phyloP scores from a whole-genome alignment of 2,888 invertebrate species.

The Latheticus oryzae region DNA sequence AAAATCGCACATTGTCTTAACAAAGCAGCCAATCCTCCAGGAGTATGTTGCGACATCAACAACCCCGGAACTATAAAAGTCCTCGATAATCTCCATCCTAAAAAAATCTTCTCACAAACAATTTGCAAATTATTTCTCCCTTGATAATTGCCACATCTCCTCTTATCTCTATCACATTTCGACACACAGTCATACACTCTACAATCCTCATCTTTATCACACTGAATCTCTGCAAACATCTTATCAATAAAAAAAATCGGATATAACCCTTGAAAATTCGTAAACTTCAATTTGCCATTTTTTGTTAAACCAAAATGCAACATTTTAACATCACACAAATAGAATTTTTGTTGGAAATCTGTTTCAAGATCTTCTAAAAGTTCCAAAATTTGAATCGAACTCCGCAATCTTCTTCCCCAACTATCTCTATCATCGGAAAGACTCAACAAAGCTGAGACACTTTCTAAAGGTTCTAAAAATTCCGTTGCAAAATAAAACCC shows the following conservation, averaged over 20 bases:
- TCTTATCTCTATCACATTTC: conserved; percentile 68
- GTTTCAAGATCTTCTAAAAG: conserved; percentile 71
- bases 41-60: conserved; percentile 71
- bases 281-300: conserved; percentile 70
- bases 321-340: conserved; percentile 77
- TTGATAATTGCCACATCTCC: conserved; percentile 69
- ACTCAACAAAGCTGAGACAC: conserved; percentile 67
- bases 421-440: conserved; percentile 69
- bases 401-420: conserved; percentile 70
- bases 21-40: conserved; percentile 69
- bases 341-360: conserved; percentile 71
- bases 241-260: conserved; percentile 69
- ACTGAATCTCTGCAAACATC: conserved; percentile 65
- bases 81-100: conserved; percentile 73
- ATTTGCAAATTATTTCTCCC: conserved; percentile 77
- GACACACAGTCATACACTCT: conserved; percentile 76
- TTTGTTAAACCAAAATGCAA: conserved; percentile 73
- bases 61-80: conserved; percentile 72
- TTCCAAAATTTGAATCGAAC: conserved; percentile 73
- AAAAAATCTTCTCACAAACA: conserved; percentile 74
- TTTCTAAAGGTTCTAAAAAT: conserved; percentile 70
- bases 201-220: conserved; percentile 73
- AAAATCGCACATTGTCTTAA: conserved; percentile 70
- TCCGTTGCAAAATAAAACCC: conserved; percentile 76
- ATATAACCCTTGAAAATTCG: conserved; percentile 74